phyloP scores from a whole-genome alignment of 2,797 vertebrate genomes.

The Onychomys torridus region DNA sequence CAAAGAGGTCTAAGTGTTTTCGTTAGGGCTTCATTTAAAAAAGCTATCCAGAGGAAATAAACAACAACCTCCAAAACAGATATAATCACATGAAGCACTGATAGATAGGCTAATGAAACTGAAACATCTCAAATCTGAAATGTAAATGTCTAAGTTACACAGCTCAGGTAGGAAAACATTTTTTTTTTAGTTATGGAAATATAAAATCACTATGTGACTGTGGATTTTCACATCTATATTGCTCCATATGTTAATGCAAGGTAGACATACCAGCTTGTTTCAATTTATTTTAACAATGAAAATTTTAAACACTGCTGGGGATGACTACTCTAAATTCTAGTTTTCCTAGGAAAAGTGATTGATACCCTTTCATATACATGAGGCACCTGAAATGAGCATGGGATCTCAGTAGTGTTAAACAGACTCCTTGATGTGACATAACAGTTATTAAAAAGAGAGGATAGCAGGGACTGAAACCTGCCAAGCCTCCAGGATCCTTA shows the following conservation, averaged over 20 bases:
- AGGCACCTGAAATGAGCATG: not conserved
- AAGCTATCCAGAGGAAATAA: not conserved
- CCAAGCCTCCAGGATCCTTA: not conserved
- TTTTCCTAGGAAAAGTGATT: not conserved
- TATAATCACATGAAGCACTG: not conserved
- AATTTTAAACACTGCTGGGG: constrained; percentile 1
- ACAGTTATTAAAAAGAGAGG: constrained; percentile 42
- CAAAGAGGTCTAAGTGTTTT: not conserved
- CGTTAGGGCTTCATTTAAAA: not conserved
- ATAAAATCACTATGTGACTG: not conserved
- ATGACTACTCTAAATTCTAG: not conserved
- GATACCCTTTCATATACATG: not conserved
- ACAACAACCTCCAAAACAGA: not conserved
- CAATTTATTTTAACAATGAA: not conserved
- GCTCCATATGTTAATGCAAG: not conserved
- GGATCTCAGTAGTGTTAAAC: not conserved
- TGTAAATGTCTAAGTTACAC: not conserved
- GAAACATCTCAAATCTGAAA: not conserved
- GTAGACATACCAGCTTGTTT: not conserved
- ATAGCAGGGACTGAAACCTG: not conserved
- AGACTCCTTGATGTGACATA: not conserved
- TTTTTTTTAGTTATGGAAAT: not conserved
- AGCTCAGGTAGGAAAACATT: not conserved
- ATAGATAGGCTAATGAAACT: not conserved
- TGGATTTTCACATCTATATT: not conserved